Conservation (phyloP, 1,140 invertebrate genomes). For the Meloidogyne chitwoodi region DNA sequence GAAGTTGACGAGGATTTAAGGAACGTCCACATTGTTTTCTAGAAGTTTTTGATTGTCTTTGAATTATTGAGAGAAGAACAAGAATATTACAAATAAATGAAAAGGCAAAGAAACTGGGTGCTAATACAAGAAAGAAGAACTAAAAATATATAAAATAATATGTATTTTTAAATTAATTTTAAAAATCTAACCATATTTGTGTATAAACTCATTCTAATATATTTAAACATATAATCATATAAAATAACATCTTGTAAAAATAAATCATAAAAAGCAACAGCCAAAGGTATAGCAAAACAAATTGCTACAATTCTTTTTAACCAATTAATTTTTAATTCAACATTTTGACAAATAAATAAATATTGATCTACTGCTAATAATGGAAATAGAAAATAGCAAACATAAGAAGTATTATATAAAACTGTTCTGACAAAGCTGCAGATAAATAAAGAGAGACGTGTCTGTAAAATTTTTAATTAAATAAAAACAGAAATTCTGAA, state of each 20-base stretch:
- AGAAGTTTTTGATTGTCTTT: constrained; percentile 51
- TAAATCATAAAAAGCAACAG: constrained; percentile 49
- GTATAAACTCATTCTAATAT: constrained; percentile 47
- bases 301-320: constrained; percentile 36
- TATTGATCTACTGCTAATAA: constrained; percentile 53
- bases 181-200: constrained; percentile 42
- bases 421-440: constrained; percentile 45
- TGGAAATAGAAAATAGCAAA: constrained; percentile 51
- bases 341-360: constrained; percentile 49
- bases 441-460: constrained; percentile 41
- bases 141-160: constrained; percentile 27
- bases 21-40: constrained; percentile 50
- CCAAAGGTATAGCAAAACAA: constrained; percentile 51
- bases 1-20: constrained; percentile 47
- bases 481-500: neutral
- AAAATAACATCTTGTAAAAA: constrained; percentile 47
- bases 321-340: constrained; percentile 34
- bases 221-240: constrained; percentile 51
- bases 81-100: constrained; percentile 51
- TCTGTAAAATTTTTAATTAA: constrained; percentile 18
- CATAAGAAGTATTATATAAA: constrained; percentile 51
- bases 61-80: constrained; percentile 49
- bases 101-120: constrained; percentile 46
- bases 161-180: neutral
- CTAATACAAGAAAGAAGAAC: constrained; percentile 53